Base-by-base conservation (phyloP, 2,888 invertebrate species). In the Thera britannica region DNA sequence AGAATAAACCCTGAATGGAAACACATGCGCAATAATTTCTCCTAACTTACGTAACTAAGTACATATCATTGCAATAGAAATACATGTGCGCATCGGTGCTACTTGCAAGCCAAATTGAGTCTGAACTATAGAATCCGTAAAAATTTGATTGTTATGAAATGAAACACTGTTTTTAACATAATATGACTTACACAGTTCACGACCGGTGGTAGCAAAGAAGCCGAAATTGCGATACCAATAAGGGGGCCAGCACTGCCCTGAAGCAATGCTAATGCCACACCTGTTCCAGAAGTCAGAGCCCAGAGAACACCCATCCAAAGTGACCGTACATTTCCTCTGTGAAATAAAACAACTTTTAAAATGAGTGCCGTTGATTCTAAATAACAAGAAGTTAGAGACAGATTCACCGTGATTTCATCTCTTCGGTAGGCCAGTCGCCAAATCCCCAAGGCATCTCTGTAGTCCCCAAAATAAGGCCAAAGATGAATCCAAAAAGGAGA, bases 151-250 rank as follows among this genome's bases (percentile, higher is more conserved):
- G 44, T 8, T 38, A 41, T 12, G 38, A 38, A n/a, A 56, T 56
- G 6, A 12, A 38, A 11, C 12, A 54, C 38, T 36, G 9, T 34
- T 7, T 54, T 23, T 51, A 51, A 58, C 11, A 41, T 8, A 46
- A 36, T 4, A 48, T 65, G 74, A 94, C 96, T 94, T 90, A 96
- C 97, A 81, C 97, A 97, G 89, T 98, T 98, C 36, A 97, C 97
- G 65, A 97, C 97, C 3, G 97, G 98, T 34, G 98, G 98, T 68
- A 98, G 85, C 62, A 98, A 90, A 0, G 97, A 97, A 0, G 97
- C 97, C 23, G 97, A 97, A 83, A 98, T 98, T n/a, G 98, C 98
- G 62, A 98, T 97, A 68, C 97, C 98, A 72, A 98, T 97, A 59
- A 98, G 90, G 0, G 97, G 97, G 0, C 97, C 97, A 52, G 96